phyloP scores from a whole-genome alignment of 2,888 invertebrate genomes.

The Pyrrhosoma nymphula region DNA sequence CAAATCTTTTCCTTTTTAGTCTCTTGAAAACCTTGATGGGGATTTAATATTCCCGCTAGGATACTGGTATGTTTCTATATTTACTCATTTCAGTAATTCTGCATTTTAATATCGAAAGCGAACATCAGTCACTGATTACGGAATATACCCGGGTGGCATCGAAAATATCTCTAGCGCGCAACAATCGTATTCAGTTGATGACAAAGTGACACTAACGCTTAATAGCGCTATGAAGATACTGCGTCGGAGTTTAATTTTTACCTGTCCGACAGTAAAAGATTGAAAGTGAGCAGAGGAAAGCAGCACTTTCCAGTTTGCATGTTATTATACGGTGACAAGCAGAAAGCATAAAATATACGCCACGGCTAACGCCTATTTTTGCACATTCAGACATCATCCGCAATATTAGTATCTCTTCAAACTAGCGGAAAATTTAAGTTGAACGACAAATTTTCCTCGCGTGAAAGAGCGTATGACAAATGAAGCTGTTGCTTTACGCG shows the following conservation, averaged over 20 bases:
- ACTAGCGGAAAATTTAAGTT: background rate
- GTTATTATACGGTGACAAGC: background rate
- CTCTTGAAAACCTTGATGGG: too few species aligned
- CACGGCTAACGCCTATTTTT: background rate
- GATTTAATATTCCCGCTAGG: too few species aligned
- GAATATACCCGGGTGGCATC: too few species aligned
- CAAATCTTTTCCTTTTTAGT: too few species aligned
- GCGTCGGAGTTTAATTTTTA: background rate
- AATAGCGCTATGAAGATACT: background rate
- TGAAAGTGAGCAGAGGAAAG: background rate
- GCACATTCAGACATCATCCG: background rate
- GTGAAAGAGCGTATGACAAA: background rate
- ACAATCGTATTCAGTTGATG: too few species aligned
- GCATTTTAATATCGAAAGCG: too few species aligned
- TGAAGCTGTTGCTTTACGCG: slow-evolving; percentile 41
- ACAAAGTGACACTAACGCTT: too few species aligned
- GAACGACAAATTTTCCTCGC: background rate
- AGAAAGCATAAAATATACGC: background rate
- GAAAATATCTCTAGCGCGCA: too few species aligned
- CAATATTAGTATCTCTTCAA: background rate
- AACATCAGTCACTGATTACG: too few species aligned
- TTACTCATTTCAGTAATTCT: too few species aligned
- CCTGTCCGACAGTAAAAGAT: background rate
- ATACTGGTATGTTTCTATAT: too few species aligned
- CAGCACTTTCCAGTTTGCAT: background rate